These are phyloP conservation scores for Goniozus legneri DNA, from an alignment of 1,140 invertebrate species.

Conservation along the genomic window DNA sequence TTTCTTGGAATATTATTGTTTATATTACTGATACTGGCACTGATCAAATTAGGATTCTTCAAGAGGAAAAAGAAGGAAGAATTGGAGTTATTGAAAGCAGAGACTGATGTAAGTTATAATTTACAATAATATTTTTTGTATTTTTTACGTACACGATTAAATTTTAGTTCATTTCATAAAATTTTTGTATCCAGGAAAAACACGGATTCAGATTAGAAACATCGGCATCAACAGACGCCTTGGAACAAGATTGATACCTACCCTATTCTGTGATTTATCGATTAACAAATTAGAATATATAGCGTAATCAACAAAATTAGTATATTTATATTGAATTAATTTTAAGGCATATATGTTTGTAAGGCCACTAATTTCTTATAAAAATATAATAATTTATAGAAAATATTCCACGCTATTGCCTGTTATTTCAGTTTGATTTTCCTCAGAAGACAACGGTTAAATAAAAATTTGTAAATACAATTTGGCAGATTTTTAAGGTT, in stretches of 20 bases:
- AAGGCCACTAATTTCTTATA: constrained; percentile 21
- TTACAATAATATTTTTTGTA: not conserved
- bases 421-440: too few relatives aligned
- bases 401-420: too few relatives aligned
- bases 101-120: constrained; percentile 9
- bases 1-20: constrained; percentile 41
- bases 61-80: constrained; percentile 39
- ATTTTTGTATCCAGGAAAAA: constrained; percentile 16
- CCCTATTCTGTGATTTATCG: too few relatives aligned
- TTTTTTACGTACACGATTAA: not conserved
- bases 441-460: too few relatives aligned
- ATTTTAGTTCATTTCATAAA: too few relatives aligned
- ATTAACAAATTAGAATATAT: constrained; percentile 15
- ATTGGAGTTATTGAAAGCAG: constrained; percentile 33
- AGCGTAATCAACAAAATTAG: constrained; percentile 2
- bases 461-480: too few relatives aligned
- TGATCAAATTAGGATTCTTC: constrained; percentile 49
- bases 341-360: constrained; percentile 8
- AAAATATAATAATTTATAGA: constrained; percentile 28
- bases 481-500: too few relatives aligned
- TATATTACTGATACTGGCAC: constrained; percentile 30
- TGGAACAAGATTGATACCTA: constrained; percentile 16
- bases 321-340: too few relatives aligned
- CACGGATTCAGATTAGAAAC: constrained; percentile 13
- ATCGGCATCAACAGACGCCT: constrained; percentile 16